Evolutionary conservation across 2,113 vertebrate species (phyloP), one percentile per base, ranked within the genome.

Genomic region (Gambusia affinis): DNA sequence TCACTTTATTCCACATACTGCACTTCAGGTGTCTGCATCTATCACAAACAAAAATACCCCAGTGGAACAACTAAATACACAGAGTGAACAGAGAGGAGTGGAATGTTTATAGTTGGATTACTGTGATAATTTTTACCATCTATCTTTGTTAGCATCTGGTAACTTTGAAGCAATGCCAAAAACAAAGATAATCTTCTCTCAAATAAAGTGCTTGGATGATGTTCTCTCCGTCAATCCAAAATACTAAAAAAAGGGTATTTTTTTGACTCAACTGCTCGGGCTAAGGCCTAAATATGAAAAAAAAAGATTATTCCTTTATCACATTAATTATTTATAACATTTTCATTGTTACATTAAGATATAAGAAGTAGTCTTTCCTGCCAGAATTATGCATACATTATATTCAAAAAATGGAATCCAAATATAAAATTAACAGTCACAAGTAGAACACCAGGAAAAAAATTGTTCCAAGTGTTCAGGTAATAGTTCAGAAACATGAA

Each of bases 121-220:
- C 69, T 81, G 84, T 89, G 86, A 79, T 88, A 65, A 68, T 79
- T 83, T 83, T 69, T 75, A 85, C 74, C 88, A 85, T 86, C 70
- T 60, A 78, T 84, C 73, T 74, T 66, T 79, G 69, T 87, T 85
- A 89, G 85, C 73, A 83, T 71, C 70, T 79, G 76, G 79, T 80
- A 85, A 89, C 73, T 84, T 87, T 88, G 79, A 86, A 87, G 90
- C 74, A 87, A 86, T 84, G 88, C 63, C 72, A 87, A 86, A 84
- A 87, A 6, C 80, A 3, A 81, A 70, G 74, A 75, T 83, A 61
- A 65, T 80, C 63, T 75, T 78, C 83, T 80, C 37, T 68, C 29
- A 92, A 94, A 94, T 94, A 95, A 95, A 95, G 94, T 95, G 93
- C 94, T 91, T 93, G 87, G 85, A 73, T 75, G 91, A 84, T 81